Conservation (phyloP, 1,140 invertebrate species). For the Reticulitermes speratus region DNA sequence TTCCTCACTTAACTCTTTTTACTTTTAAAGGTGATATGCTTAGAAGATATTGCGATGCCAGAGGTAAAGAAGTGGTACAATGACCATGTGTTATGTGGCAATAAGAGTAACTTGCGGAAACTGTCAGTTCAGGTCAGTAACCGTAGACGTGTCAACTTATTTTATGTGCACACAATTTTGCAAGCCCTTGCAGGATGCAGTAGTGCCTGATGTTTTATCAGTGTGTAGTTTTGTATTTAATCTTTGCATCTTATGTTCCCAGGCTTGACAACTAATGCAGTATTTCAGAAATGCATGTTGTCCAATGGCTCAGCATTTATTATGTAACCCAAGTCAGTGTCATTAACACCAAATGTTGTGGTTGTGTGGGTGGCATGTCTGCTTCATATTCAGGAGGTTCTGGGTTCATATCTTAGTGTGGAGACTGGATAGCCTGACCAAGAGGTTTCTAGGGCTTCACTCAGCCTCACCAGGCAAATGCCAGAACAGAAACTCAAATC, state of each 20-base stretch:
- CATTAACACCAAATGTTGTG: background rate
- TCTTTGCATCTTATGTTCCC: too few relatives aligned
- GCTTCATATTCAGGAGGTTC: background rate
- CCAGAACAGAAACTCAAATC: background rate
- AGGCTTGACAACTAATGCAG: too few relatives aligned
- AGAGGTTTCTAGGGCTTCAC: background rate
- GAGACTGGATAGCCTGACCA: background rate
- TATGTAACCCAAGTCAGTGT: too few relatives aligned
- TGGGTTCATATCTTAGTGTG: background rate
- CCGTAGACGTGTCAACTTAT: background rate
- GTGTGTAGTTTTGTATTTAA: too few relatives aligned
- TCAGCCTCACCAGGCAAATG: background rate
- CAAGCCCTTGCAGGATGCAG: background rate
- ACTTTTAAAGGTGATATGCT: slow-evolving; percentile 42
- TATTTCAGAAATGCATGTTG: too few relatives aligned
- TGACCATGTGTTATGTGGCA: slow-evolving; percentile 55
- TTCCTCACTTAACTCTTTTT: background rate
- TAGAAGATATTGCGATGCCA: slow-evolving; percentile 51
- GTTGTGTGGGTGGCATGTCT: background rate
- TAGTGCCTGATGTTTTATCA: too few relatives aligned
- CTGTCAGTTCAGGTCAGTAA: slow-evolving; percentile 60
- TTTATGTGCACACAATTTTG: background rate
- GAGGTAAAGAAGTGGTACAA: slow-evolving; percentile 62
- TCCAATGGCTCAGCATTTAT: too few relatives aligned
- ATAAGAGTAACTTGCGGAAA: slow-evolving; percentile 56